Evolutionary conservation across 2,113 vertebrate genomes (phyloP).

Genomic region (Cranoglanis bouderius): DNA sequence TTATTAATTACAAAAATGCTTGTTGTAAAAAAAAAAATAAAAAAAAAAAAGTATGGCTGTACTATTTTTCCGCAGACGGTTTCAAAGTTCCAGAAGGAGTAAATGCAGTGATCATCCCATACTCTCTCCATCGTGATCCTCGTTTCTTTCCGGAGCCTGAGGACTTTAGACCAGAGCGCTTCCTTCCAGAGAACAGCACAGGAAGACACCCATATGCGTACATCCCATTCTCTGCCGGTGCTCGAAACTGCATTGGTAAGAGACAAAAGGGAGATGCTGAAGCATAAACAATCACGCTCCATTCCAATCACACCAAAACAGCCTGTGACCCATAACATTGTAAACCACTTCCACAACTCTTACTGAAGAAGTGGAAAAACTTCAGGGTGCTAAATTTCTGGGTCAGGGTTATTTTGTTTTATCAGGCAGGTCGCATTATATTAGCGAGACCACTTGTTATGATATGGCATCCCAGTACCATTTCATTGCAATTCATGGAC

Average conservation of each 20-base stretch:
- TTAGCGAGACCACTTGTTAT: conserved; percentile 46
- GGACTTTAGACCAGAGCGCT: conserved; percentile 81
- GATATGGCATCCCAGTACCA: conserved; percentile 20
- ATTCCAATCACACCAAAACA: background rate
- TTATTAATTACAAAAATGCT: no score
- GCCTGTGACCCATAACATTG: background rate
- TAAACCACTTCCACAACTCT: background rate
- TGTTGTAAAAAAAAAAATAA: background rate
- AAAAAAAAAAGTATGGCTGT: background rate
- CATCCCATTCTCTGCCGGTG: conserved; percentile 86
- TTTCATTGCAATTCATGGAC: conserved; percentile 22
- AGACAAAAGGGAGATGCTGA: conserved; percentile 33
- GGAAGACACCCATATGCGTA: conserved; percentile 78
- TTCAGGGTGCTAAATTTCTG: conserved; percentile 17
- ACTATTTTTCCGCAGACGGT: conserved; percentile 67
- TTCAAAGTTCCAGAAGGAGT: conserved; percentile 71
- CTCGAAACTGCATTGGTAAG: conserved; percentile 85
- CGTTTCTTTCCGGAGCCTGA: conserved; percentile 78
- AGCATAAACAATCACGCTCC: background rate
- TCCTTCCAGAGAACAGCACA: conserved; percentile 74
- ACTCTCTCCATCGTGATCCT: conserved; percentile 78
- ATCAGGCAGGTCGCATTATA: conserved; percentile 36
- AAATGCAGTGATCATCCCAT: conserved; percentile 70
- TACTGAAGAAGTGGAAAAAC: background rate
- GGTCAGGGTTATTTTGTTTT: conserved; percentile 18